A percentile compares a stretch with the other conserved stretches of the same genome.
phyloP scores from a whole-genome alignment of 2,113 vertebrate species.

The Dipodomys merriami region DNA sequence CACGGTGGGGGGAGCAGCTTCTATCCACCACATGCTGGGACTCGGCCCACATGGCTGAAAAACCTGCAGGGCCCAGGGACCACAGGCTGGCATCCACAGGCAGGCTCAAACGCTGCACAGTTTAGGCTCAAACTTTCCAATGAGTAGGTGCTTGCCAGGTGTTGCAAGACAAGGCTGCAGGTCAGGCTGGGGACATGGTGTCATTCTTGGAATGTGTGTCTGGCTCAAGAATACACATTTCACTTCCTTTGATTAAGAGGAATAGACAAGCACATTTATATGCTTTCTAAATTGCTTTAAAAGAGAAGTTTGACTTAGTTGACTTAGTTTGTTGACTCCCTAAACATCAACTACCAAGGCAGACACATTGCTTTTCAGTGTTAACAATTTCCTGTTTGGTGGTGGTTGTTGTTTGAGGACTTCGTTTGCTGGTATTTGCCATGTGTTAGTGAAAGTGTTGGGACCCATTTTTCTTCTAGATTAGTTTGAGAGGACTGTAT shows the following conservation, averaged over 20 bases:
- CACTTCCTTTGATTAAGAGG: neutral
- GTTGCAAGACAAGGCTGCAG: neutral
- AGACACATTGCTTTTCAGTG: neutral
- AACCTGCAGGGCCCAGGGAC: neutral
- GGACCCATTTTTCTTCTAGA: conserved; percentile 43
- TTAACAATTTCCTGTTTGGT: neutral
- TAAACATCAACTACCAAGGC: conserved; percentile 39
- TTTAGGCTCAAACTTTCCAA: neutral
- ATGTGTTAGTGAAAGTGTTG: conserved; percentile 51
- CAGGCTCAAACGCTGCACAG: neutral
- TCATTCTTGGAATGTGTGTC: neutral
- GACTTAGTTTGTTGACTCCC: neutral
- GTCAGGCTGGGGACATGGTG: neutral
- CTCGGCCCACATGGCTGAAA: neutral
- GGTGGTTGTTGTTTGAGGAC: neutral
- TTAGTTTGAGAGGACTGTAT: conserved; percentile 6
- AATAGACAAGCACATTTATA: neutral
- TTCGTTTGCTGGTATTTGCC: conserved; percentile 4
- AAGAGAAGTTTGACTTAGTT: conserved; percentile 40
- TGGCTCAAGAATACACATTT: neutral
- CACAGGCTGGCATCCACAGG: neutral
- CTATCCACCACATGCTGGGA: neutral
- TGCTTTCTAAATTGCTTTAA: conserved; percentile 42
- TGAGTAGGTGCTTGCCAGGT: neutral
- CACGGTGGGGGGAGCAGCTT: neutral